phyloP scores from a whole-genome alignment of 2,888 invertebrate genomes.

The Drosophila prolongata region DNA sequence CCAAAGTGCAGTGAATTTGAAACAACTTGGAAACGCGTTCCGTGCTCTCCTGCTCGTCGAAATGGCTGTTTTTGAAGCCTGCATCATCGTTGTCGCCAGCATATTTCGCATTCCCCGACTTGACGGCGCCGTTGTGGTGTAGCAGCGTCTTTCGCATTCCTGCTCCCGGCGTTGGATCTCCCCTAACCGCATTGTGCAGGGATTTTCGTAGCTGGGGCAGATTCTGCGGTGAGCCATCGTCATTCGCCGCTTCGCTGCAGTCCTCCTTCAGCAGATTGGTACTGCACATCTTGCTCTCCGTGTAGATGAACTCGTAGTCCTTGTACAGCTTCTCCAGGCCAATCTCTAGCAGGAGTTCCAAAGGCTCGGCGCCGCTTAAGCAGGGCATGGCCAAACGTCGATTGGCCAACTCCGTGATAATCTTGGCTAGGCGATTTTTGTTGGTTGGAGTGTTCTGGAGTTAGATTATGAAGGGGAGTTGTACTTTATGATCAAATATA shows the following conservation, averaged over 20 bases:
- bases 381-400: slow-evolving; percentile 84
- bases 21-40: slow-evolving; percentile 77
- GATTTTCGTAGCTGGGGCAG: slow-evolving; percentile 82
- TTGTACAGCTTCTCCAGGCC: slow-evolving; percentile 83
- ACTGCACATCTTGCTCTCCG: slow-evolving; percentile 83
- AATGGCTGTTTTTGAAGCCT: slow-evolving; percentile 83
- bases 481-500: background rate
- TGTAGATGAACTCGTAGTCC: slow-evolving; percentile 84
- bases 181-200: slow-evolving; percentile 77
- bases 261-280: slow-evolving; percentile 69
- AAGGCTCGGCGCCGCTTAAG: slow-evolving; percentile 82
- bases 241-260: slow-evolving; percentile 5
- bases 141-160: slow-evolving; percentile 79
- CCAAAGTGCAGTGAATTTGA: slow-evolving; percentile 82
- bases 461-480: background rate
- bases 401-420: slow-evolving; percentile 83
- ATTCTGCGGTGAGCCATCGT: slow-evolving; percentile 39
- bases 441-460: slow-evolving; percentile 82
- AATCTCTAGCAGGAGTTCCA: slow-evolving; percentile 84
- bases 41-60: slow-evolving; percentile 73
- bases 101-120: slow-evolving; percentile 45
- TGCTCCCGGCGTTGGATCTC: slow-evolving; percentile 48
- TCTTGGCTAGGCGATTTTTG: slow-evolving; percentile 83
- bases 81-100: slow-evolving; percentile 59
- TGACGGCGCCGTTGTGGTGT: slow-evolving; percentile 66